Conservation (phyloP, 2,797 vertebrate species). For the Microcaecilia unicolor region DNA sequence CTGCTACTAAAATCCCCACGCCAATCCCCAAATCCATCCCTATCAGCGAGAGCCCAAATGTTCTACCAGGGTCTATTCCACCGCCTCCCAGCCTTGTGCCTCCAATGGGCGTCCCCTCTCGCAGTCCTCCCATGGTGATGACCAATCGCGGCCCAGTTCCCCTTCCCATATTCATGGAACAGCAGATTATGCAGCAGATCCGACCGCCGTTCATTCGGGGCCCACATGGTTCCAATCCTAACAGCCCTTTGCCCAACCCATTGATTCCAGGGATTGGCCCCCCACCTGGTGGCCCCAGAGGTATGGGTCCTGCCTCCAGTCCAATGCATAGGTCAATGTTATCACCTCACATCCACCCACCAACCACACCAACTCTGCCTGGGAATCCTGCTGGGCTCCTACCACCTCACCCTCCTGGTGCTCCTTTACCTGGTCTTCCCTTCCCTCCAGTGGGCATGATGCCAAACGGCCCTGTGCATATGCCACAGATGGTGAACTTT, state of each 20-base stretch:
- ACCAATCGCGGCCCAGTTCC: slow-evolving; percentile 92
- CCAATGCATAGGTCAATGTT: slow-evolving; percentile 90
- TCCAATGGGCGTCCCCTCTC: slow-evolving; percentile 77
- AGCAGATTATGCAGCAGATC: slow-evolving; percentile 97
- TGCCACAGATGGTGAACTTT: slow-evolving; percentile 94
- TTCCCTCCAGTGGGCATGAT: slow-evolving; percentile 92
- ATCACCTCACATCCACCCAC: slow-evolving; percentile 82
- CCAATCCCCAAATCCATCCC: slow-evolving; percentile 76
- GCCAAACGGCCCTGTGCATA: slow-evolving; percentile 83
- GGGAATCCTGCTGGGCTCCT: slow-evolving; percentile 80
- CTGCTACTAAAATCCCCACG: slow-evolving; percentile 86
- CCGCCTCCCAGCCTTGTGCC: slow-evolving; percentile 70
- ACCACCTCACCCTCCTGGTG: slow-evolving; percentile 74
- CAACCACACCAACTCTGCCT: slow-evolving; percentile 74
- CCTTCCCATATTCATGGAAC: slow-evolving; percentile 95
- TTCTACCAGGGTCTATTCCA: slow-evolving; percentile 67
- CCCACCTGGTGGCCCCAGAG: slow-evolving; percentile 68
- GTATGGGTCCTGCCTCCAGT: slow-evolving; percentile 77
- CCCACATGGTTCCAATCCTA: slow-evolving; percentile 77
- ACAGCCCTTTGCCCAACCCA: slow-evolving; percentile 87
- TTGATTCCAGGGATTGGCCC: slow-evolving; percentile 90
- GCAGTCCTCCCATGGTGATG: slow-evolving; percentile 96
- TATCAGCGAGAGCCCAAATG: slow-evolving; percentile 78
- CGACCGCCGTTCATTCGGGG: slow-evolving; percentile 84
- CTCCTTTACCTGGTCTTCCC: slow-evolving; percentile 74